Base-by-base conservation (phyloP, 2,797 vertebrate genomes). In the Naso thynnoides region DNA sequence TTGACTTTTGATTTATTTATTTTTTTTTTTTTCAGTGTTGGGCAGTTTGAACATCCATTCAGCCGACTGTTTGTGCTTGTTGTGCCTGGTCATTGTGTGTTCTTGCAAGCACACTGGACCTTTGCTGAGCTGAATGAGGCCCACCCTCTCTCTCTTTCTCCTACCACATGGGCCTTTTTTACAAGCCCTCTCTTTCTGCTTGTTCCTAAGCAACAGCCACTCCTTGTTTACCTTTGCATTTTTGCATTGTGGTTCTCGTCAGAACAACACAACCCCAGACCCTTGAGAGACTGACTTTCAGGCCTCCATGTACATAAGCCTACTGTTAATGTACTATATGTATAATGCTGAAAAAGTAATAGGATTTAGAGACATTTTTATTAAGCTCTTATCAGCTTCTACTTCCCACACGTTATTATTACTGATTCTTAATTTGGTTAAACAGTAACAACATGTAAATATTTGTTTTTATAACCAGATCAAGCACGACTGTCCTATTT, bases 171-270 rank as follows among this genome's bases (percentile, higher is more conserved):
- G 87, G 84, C 71, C 75, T 48, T 76, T 84, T 90, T 87, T 84
- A 90, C 78, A 70, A 83, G 75, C 89, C 79, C 83, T 88, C 89
- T 89, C 76, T 82, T 81, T 85, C 80, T 39, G 74, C 74, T 49
- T 80, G 91, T 95, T 91, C 54, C 94, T 80, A 87, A 86, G 92
- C 93, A 94, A 94, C 94, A 89, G 90, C 83, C 93, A 84, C 90
- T 93, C 93, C 93, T 93, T 94, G 94, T 93, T 94, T 94, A 92
- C 90, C 87, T 90, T 90, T 88, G 76, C 81, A 80, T 91, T 94
- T 92, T 94, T 91, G 91, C 91, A 90, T 91, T 88, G 89, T 89
- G 90, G 86, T 87, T 88, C 85, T 88, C 82, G 57, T 86, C 86
- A 86, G 87, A 91, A 81, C 82, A 86, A 85, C 78, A 77, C 55